phyloP scores from a whole-genome alignment of 1,140 invertebrate genomes.

The Adelges cooleyi region DNA sequence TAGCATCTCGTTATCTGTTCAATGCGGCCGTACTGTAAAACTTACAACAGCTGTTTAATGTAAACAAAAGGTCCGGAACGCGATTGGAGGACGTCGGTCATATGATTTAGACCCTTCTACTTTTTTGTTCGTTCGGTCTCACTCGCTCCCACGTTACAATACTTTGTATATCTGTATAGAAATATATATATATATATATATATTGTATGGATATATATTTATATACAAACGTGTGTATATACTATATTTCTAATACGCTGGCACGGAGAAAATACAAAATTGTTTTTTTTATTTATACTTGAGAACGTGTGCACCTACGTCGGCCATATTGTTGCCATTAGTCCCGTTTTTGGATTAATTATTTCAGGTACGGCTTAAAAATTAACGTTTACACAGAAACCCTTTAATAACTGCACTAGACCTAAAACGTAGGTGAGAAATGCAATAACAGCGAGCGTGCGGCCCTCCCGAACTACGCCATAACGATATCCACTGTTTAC shows the following conservation, averaged over 20 bases:
- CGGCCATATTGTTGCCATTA: neutral
- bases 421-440: too few species aligned
- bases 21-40: too few species aligned
- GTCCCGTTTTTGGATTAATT: neutral
- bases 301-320: neutral
- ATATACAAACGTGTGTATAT: neutral
- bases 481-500: too few species aligned
- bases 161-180: neutral
- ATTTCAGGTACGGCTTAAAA: conserved; percentile 13
- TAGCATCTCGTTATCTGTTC: too few species aligned
- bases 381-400: neutral
- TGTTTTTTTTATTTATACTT: neutral
- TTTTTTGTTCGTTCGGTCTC: neutral
- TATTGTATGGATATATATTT: neutral
- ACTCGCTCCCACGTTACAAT: neutral
- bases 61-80: conserved; percentile 2
- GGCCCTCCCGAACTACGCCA: too few species aligned
- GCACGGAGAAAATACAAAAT: neutral
- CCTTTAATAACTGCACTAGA: too few species aligned
- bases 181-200: neutral
- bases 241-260: neutral
- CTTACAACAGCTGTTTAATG: conserved; percentile 8
- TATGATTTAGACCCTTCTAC: neutral
- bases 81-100: conserved; percentile 1
- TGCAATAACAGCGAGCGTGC: too few species aligned